Evolutionary conservation across 1,140 invertebrate genomes (phyloP).

Genomic region (Protaetia brevitarsis): DNA sequence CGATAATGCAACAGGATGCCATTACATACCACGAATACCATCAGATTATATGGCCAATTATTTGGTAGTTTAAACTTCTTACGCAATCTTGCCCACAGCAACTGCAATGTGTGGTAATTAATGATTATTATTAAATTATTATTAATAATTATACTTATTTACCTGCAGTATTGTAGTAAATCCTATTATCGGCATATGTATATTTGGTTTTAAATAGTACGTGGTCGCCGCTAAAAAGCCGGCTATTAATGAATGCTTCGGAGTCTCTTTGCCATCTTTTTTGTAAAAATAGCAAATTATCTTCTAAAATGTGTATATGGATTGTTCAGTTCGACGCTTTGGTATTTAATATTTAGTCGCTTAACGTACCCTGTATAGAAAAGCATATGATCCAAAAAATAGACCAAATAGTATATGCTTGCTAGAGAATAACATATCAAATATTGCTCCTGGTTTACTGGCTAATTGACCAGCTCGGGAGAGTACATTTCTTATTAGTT

Average conservation of each 20-base stretch:
- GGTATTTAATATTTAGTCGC: no score
- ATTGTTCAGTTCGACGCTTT: no score
- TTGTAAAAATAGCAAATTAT: slow-evolving; percentile 23
- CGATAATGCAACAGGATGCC: slow-evolving; percentile 18
- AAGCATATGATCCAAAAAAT: slow-evolving; percentile 28
- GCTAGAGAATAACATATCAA: background rate
- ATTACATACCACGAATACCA: slow-evolving; percentile 1
- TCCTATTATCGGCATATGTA: slow-evolving; percentile 32
- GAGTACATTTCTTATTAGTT: slow-evolving; percentile 28
- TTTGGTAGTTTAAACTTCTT: slow-evolving; percentile 2
- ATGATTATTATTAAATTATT: background rate
- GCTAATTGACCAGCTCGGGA: slow-evolving; percentile 24
- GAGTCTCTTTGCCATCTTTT: slow-evolving; percentile 3
- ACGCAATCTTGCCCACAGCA: background rate
- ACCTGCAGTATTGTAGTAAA: slow-evolving; percentile 38
- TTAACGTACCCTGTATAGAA: slow-evolving; percentile 36
- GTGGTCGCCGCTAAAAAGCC: slow-evolving; percentile 32
- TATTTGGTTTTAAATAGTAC: slow-evolving; percentile 34
- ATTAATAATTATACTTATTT: background rate
- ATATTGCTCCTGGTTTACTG: slow-evolving; percentile 19
- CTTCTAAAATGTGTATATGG: slow-evolving; percentile 21
- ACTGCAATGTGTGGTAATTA: background rate
- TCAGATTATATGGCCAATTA: background rate
- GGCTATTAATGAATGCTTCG: slow-evolving; percentile 29
- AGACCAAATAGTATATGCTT: background rate